Conservation (phyloP, 2,888 invertebrate species). For the Sussaba pulchella region DNA sequence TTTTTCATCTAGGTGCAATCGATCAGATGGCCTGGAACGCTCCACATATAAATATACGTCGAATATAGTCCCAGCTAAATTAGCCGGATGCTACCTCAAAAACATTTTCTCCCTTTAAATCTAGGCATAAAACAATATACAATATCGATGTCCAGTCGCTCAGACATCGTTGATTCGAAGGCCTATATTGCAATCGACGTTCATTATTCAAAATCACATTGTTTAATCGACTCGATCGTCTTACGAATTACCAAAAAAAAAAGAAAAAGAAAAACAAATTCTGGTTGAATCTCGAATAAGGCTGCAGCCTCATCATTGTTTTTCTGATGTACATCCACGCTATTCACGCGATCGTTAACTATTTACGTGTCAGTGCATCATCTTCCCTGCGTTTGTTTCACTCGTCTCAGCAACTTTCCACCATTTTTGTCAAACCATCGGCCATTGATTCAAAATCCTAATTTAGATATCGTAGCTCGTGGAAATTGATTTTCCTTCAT, state of each 20-base stretch:
- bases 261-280: too few relatives aligned
- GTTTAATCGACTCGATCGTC: conserved; percentile 11
- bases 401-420: background rate
- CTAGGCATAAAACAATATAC: conserved; percentile 61
- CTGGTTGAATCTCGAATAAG: background rate
- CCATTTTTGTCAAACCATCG: conserved; percentile 5
- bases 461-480: background rate
- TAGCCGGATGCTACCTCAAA: conserved; percentile 34
- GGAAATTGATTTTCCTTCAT: background rate
- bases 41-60: conserved; percentile 18
- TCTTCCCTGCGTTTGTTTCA: background rate
- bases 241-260: background rate
- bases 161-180: conserved; percentile 33
- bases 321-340: background rate
- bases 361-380: too few relatives aligned
- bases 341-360: background rate
- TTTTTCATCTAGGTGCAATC: too few relatives aligned
- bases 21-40: too few relatives aligned
- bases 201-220: conserved; percentile 10
- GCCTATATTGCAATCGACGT: conserved; percentile 32
- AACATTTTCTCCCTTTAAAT: conserved; percentile 34
- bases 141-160: conserved; percentile 52
- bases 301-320: background rate
- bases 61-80: conserved; percentile 36
- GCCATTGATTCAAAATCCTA: background rate